These are phyloP conservation scores for Bursaphelenchus okinawaensis DNA, from an alignment of 2,888 invertebrate species.

Conservation along the genomic window DNA sequence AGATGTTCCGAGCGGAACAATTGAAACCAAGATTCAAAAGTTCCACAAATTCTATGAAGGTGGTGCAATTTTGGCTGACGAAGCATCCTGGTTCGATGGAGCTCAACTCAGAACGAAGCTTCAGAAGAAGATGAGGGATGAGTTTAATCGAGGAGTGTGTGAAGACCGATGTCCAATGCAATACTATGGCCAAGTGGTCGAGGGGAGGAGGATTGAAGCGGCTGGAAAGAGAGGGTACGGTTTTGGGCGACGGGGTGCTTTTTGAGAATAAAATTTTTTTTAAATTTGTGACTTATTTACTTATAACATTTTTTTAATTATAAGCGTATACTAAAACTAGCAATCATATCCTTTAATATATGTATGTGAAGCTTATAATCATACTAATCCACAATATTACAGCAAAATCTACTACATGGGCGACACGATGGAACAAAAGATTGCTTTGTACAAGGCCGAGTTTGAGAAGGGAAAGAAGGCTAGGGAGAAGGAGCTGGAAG, in stretches of 20 bases:
- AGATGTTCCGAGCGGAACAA: not conserved
- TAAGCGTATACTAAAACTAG: too few relatives aligned
- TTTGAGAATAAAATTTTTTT: not conserved
- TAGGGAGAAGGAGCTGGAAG: not conserved
- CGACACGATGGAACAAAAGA: not conserved
- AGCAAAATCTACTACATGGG: not conserved
- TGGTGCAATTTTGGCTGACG: not conserved
- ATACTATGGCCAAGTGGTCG: not conserved
- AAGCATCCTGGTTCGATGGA: not conserved
- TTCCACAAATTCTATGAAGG: not conserved
- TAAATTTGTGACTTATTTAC: too few relatives aligned
- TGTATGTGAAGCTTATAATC: too few relatives aligned
- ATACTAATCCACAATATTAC: not conserved
- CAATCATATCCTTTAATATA: too few relatives aligned
- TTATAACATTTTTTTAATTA: too few relatives aligned
- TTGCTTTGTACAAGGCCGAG: not conserved
- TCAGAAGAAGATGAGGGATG: not conserved
- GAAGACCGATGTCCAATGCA: not conserved
- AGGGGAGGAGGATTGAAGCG: not conserved
- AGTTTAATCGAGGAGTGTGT: not conserved
- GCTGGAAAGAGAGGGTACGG: not conserved
- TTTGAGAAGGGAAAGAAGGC: not conserved
- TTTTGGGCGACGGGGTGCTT: not conserved
- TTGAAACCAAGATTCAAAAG: too few relatives aligned
- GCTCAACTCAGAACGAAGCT: not conserved